Conservation (phyloP, 2,113 vertebrate genomes). For the Ctenodactylus gundi region DNA sequence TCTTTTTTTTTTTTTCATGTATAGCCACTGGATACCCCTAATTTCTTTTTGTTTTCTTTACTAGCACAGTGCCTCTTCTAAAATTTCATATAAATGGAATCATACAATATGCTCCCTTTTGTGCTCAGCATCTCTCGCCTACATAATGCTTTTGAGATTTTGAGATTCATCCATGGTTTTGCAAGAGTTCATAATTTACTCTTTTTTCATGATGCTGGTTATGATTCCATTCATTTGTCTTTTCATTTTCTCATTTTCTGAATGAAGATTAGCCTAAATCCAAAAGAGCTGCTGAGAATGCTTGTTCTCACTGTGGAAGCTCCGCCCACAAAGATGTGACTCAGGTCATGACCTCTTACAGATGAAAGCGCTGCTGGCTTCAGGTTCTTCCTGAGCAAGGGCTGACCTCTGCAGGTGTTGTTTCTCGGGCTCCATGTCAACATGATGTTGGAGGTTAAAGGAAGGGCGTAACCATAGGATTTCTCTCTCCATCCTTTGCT, state of each 20-base stretch:
- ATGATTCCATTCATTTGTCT: background rate
- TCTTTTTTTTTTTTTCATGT: background rate
- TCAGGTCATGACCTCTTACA: constrained; percentile 8
- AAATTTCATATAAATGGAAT: background rate
- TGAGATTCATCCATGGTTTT: background rate
- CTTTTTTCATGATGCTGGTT: background rate
- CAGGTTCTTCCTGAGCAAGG: constrained; percentile 37
- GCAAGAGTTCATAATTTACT: background rate
- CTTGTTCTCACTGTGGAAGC: background rate
- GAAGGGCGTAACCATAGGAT: background rate
- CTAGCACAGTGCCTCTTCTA: background rate
- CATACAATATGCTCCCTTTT: background rate
- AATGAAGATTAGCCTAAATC: background rate
- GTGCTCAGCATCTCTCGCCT: background rate
- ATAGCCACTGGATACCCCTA: background rate
- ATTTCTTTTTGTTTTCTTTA: background rate
- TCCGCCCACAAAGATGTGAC: background rate
- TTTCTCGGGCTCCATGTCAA: constrained; percentile 25
- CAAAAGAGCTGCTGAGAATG: background rate
- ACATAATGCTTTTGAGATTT: background rate
- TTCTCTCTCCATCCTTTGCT: constrained; percentile 16
- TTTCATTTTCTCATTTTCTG: background rate
- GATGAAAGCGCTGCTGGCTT: background rate
- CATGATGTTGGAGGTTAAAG: background rate
- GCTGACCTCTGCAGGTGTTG: constrained; percentile 36